Base-by-base conservation (phyloP, 1,140 invertebrate species). In the Saccostrea echinata region DNA sequence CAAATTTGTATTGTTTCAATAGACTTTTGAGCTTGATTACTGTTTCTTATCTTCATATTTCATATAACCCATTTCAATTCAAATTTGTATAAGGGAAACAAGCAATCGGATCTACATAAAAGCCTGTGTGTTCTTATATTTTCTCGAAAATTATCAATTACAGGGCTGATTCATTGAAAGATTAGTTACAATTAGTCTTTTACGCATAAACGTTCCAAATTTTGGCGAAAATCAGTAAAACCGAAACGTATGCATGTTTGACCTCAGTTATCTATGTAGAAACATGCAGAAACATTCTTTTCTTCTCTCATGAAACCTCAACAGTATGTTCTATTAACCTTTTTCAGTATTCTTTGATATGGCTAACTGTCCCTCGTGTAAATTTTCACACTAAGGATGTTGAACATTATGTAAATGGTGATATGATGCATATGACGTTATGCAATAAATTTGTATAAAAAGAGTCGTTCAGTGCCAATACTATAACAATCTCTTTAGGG, bases 401-500 rank as follows among this genome's bases (percentile, higher is more conserved):
- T 33, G 27, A 30, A 16, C 27, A 33, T 76, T 76, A 76, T 76
- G 68, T 27, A 33, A 76, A 12, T 27, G 27, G 16, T 11, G 24
- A 33, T 27, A 30, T 30, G 4, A 3, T 76, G 27, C 68, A 76
- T 16, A 27, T 11, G 27, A 3, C 16, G 11, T 76, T 27, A 76
- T 76, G 68, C 68, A 76, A 76, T 16, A 33, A 16, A 30, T 76
- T 30, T 3, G 30, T 76, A 76, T 76, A 76, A 76, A 76, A 76
- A 11, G 68, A 76, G 27, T 27, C 1, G 0, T 16, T 1, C 11
- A 13, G 24, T 13, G 12, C 24, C 64, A 33, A 24, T 27, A 3
- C 24, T 13, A 30, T 11, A n/a, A 9, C 57, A 64, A 24, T 21
- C 57, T 64, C 57, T 64, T 71, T 30, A 27, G 24, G 27, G 8